Evolutionary conservation across 2,113 vertebrate genomes (phyloP).

Genomic region (Anas platyrhynchos): DNA sequence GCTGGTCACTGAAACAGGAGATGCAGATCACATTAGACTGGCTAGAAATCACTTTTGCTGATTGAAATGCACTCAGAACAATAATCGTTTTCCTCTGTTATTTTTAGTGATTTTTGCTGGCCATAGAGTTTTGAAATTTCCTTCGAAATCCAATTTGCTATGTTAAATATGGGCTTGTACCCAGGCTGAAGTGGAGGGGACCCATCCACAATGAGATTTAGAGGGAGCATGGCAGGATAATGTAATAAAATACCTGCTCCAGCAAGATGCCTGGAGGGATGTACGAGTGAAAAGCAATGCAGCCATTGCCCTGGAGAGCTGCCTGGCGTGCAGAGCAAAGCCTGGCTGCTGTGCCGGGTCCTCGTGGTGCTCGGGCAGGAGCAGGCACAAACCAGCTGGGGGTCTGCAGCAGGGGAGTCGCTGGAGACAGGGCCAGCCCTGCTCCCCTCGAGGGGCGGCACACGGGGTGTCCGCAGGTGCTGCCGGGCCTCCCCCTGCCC

Average conservation of each 20-base stretch:
- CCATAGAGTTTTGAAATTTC: background rate
- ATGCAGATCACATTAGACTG: background rate
- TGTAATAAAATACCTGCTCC: background rate
- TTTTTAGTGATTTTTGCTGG: background rate
- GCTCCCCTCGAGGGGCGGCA: rapidly evolving
- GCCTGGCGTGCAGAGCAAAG: no score
- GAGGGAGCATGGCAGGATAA: background rate
- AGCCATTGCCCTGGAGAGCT: rapidly evolving
- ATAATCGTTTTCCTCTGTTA: background rate
- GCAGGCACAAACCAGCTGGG: no score
- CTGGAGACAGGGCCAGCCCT: rapidly evolving
- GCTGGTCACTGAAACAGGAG: background rate
- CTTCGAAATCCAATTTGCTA: background rate
- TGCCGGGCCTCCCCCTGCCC: background rate
- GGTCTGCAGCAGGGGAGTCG: rapidly evolving
- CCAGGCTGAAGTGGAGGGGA: background rate
- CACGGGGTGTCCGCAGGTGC: no score
- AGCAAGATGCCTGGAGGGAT: background rate
- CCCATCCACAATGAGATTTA: background rate
- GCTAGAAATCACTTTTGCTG: background rate
- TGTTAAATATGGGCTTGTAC: background rate
- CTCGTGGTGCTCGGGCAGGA: rapidly evolving
- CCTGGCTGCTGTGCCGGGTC: background rate
- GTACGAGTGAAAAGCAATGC: background rate
- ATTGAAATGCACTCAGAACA: background rate